phyloP scores from a whole-genome alignment of 2,113 vertebrate genomes.

The Pluvialis apricaria region DNA sequence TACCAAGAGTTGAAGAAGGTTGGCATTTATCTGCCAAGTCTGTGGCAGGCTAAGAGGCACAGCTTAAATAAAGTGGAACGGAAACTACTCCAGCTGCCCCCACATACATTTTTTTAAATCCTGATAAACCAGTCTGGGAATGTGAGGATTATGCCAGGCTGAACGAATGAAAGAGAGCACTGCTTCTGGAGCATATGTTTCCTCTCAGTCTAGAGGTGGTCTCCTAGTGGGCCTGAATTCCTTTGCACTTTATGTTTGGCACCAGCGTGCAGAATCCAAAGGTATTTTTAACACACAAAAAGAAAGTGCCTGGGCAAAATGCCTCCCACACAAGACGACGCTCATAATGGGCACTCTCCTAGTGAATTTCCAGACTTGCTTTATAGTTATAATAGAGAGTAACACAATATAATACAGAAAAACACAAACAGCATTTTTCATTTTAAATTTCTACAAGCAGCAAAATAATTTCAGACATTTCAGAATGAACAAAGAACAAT shows the following conservation, averaged over 20 bases:
- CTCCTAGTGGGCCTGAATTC: conserved; percentile 29
- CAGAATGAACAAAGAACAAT: neutral
- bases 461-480: neutral
- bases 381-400: neutral
- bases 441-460: neutral
- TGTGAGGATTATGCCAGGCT: conserved; percentile 46
- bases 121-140: conserved; percentile 55
- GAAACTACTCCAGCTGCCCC: conserved; percentile 53
- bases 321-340: neutral
- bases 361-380: neutral
- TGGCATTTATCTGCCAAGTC: conserved; percentile 46
- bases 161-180: conserved; percentile 2
- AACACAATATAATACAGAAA: neutral
- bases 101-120: conserved; percentile 25
- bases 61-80: conserved; percentile 44
- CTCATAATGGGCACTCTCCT: neutral
- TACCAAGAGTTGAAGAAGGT: neutral
- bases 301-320: neutral
- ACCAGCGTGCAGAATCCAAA: neutral
- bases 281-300: neutral
- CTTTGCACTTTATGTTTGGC: conserved; percentile 22
- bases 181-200: conserved; percentile 50
- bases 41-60: conserved; percentile 16
- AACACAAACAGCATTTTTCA: neutral
- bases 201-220: conserved; percentile 43